These are phyloP conservation scores for Recurvirostra avosetta DNA, from an alignment of 2,113 vertebrate species.

Conservation along the genomic window DNA sequence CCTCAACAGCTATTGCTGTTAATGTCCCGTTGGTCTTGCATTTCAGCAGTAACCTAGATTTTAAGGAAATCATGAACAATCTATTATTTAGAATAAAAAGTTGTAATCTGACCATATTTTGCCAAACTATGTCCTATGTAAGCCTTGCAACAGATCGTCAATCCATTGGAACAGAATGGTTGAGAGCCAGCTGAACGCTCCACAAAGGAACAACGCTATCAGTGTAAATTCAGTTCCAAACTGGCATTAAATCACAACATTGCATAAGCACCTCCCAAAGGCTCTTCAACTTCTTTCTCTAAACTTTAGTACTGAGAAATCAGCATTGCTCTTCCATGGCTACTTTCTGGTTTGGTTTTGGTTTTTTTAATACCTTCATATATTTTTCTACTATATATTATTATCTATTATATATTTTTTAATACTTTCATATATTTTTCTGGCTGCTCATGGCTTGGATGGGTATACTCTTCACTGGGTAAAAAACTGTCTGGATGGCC, in stretches of 20 bases:
- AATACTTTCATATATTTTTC: too few relatives aligned
- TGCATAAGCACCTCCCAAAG: neutral
- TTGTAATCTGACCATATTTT: neutral
- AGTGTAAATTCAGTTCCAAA: neutral
- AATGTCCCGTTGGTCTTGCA: neutral
- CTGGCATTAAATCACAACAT: neutral
- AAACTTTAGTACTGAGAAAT: neutral
- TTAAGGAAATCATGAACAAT: neutral
- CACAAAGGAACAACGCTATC: neutral
- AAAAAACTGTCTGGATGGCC: too few relatives aligned
- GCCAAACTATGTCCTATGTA: rapidly evolving
- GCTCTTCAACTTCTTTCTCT: neutral
- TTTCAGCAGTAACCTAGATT: neutral
- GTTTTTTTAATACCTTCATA: neutral
- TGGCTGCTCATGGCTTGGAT: too few relatives aligned
- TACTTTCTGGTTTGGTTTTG: neutral
- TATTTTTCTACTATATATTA: too few relatives aligned
- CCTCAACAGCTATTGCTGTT: neutral
- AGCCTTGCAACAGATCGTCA: neutral
- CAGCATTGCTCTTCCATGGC: neutral
- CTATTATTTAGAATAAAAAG: neutral
- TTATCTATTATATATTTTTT: too few relatives aligned
- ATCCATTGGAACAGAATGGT: neutral
- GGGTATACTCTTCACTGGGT: too few relatives aligned
- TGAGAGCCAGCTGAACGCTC: neutral